These are phyloP conservation scores for Forbesichthys papilliferus DNA, from an alignment of 2,113 vertebrate species.

Conservation along the genomic window DNA sequence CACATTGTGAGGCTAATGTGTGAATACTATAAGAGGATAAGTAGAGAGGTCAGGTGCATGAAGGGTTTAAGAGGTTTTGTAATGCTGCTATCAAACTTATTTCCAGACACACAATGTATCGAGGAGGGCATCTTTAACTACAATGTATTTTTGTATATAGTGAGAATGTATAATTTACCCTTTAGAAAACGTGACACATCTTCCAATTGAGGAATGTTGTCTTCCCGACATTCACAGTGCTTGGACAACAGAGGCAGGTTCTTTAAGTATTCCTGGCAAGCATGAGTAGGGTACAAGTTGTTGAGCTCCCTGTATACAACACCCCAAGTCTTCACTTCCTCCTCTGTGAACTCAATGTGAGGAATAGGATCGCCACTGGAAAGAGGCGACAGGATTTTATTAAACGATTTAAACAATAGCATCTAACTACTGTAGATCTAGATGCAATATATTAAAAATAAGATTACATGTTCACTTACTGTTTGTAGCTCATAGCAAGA, in stretches of 20 bases:
- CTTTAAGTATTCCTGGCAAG: slow-evolving; percentile 94
- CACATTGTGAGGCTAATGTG: too few relatives aligned
- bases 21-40: too few relatives aligned
- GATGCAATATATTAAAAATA: too few relatives aligned
- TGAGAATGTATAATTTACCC: slow-evolving; percentile 69
- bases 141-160: not conserved
- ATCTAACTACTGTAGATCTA: not conserved
- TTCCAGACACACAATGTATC: too few relatives aligned
- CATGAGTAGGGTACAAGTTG: slow-evolving; percentile 92
- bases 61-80: too few relatives aligned
- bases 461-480: slow-evolving; percentile 77
- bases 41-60: too few relatives aligned
- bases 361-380: slow-evolving; percentile 90
- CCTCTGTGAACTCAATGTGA: slow-evolving; percentile 91
- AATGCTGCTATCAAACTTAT: too few relatives aligned
- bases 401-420: too few relatives aligned
- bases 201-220: slow-evolving; percentile 97
- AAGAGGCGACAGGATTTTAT: not conserved
- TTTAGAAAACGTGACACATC: slow-evolving; percentile 94
- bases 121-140: too few relatives aligned
- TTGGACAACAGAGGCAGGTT: slow-evolving; percentile 92
- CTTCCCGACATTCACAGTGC: slow-evolving; percentile 90
- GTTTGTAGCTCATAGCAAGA: slow-evolving; percentile 90
- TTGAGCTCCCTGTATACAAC: slow-evolving; percentile 93
- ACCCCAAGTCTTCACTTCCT: slow-evolving; percentile 96